Evolutionary conservation across 1,140 invertebrate genomes (phyloP), one percentile per base, ranked within the genome.

Genomic region (Lepidurus couesii): DNA sequence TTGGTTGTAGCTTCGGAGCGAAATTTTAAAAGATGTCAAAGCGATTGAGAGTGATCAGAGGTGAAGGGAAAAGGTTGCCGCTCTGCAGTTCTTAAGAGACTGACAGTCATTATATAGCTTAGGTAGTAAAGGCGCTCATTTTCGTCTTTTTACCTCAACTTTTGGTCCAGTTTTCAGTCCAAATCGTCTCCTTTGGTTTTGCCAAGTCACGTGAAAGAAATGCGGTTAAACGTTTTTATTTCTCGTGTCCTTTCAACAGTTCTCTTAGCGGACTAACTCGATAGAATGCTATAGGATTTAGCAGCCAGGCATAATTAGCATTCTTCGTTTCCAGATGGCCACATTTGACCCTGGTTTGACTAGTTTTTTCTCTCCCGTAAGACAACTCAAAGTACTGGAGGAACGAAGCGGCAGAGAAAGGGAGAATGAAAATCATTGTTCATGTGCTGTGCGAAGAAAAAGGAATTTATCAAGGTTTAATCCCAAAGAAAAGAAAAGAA

Each of bases 341-440:
- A 65, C 53, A 65, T 65, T 65, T 65, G 3, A 65, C 53, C 53
- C 53, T 65, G 16, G 53, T 65, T 65, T 65, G 53, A 65, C 53
- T 21, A 65, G 16, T 65, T 65, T 65, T 65, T 65, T 21, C n/a
- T 65, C 53, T 13, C 21, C 21, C 8, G 34, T 34, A 9, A 7
- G 53, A 65, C 53, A 65, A 16, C 16, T 13, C 21, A 65, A 65
- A 10, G 53, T 21, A 65, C 53, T 21, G 53, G 8, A 9, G 2
- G 2, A 65, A 65, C 21, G 53, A 13, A 13, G 53, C 53, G 53
- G 21, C n/a, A 34, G 34, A 4, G 13, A 13, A 65, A 65, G 21
- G 53, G 13, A 65, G 53, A 65, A 9, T 21, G 53, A 13, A 16
- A 13, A 65, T 16, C 53, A 16, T 65, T 65, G 53, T 65, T 65